Evolutionary conservation across 2,888 invertebrate species (phyloP).

Genomic region (Horisme vitalbata): DNA sequence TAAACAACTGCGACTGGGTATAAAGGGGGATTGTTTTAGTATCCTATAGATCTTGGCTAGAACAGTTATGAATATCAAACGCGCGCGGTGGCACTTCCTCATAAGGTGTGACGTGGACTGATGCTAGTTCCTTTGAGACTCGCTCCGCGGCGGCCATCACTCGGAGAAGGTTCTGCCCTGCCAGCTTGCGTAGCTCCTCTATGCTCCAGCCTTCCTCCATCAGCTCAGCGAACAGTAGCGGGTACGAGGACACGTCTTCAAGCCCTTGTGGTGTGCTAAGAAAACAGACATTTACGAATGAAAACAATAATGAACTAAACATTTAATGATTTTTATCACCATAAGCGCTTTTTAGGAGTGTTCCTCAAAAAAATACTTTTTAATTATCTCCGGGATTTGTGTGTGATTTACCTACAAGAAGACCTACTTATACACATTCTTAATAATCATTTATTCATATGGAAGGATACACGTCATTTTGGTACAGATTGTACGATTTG

Average conservation of each 20-base stretch:
- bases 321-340: no score
- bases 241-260: constrained; percentile 91
- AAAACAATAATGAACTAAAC: no score
- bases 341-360: no score
- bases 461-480: no score
- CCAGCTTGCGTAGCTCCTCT: constrained; percentile 89
- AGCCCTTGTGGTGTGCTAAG: constrained; percentile 90
- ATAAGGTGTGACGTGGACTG: constrained; percentile 87
- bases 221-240: constrained; percentile 89
- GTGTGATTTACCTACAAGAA: no score
- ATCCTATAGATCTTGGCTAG: constrained; percentile 81
- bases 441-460: no score
- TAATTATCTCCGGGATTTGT: no score
- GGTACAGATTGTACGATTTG: no score
- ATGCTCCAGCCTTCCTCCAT: constrained; percentile 91
- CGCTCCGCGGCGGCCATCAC: constrained; percentile 88
- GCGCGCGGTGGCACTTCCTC: constrained; percentile 86
- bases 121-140: constrained; percentile 87
- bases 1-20: constrained; percentile 14
- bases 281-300: constrained; percentile 23
- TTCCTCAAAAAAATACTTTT: no score
- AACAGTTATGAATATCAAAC: constrained; percentile 85
- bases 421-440: no score
- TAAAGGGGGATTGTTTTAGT: constrained; percentile 2
- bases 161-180: constrained; percentile 89